Evolutionary conservation across 2,113 vertebrate genomes (phyloP), one percentile per base, ranked within the genome.

Genomic region (Perccottus glenii): DNA sequence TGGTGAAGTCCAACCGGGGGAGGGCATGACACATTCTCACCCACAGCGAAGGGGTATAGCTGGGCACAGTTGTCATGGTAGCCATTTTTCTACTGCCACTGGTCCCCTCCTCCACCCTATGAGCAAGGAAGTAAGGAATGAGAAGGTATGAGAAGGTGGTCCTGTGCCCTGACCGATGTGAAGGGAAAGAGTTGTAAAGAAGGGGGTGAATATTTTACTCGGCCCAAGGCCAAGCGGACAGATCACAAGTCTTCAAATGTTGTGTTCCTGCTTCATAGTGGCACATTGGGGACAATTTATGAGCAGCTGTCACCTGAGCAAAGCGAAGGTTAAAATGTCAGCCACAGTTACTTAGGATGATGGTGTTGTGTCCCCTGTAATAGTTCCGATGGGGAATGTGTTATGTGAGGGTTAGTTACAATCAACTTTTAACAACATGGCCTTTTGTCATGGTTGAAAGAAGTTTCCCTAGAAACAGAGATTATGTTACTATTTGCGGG

Each of bases 21-120:
- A 94, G 85, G 65, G 91, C 90, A 36, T 94, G 93, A 79, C 93
- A 93, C 83, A 94, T 11, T 52, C 87, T 87, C 75, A 94, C 93
- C 93, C 93, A 94, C 55, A 93, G 67, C 0, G 93, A 93, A 38
- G 93, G 90, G 73, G 71, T 72, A 70, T 94, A 94, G 86, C 90
- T 92, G 81, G 92, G 92, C 55, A 92, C 90, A 4, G 85, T 89
- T 49, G 89, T 82, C 87, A 93, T 90, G 80, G 90, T 82, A 78
- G 88, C 87, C 90, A 91, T 92, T 73, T 58, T 67, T 83, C 69
- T 64, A 73, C 82, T 58, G 69, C 73, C 77, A 49, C 77, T 14
- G 73, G 70, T 85, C 77, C 73, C 85, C 74, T 87, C 78, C 73
- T 78, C 81, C 80, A 72, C 81, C 75, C 83, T 90, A 79, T 46